Evolutionary conservation across 2,113 vertebrate species (phyloP), one percentile per base, ranked within the genome.

Genomic region (Platichthys flesus): DNA sequence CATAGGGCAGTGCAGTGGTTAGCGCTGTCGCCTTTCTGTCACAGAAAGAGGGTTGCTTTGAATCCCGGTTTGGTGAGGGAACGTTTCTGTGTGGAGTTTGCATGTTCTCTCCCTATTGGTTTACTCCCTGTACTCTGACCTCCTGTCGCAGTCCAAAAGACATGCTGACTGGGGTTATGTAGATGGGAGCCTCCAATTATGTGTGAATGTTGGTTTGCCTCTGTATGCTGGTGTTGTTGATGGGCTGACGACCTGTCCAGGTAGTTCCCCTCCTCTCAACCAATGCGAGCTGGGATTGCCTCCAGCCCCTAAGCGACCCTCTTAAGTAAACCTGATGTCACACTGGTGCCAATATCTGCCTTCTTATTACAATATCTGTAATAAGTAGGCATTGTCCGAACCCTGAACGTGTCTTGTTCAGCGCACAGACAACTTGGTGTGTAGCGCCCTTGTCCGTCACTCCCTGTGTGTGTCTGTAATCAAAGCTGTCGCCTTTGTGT

Each of bases 401-500:
- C 26, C 64, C 14, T 18, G 10, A 70, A 74, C 59, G 70, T 60
- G 16, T 61, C 15, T 62, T 35, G 18, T 51, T 70, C 49, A 56
- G 51, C 40, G 35, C 28, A 10, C 35, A 72, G 60, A 81, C 65
- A 67, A 24, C 21, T 51, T 31, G 24, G 14, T 18, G 45, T 49
- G 37, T 73, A 49, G 18, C 16, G 2, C 2, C 18, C 47, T 51
- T 51, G 28, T 67, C 49, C 52, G 65, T 54, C 66, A n/a, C 45
- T 24, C 9, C 18, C 65, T 62, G 10, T 78, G 79, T 77, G 57
- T 58, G 75, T 71, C 26, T 51, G 28, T 54, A 67, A 70, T 85
- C 55, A 75, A 86, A 75, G 56, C 74, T 76, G 76, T 58, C 71
- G 21, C 59, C 64, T 71, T 59, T 24, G 40, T 73, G 59, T 67